Percentiles rank a stretch among this genome's conserved stretches.
Evolutionary conservation across 2,888 invertebrate genomes (phyloP).

Genomic region (Megaustenia siamemsis): DNA sequence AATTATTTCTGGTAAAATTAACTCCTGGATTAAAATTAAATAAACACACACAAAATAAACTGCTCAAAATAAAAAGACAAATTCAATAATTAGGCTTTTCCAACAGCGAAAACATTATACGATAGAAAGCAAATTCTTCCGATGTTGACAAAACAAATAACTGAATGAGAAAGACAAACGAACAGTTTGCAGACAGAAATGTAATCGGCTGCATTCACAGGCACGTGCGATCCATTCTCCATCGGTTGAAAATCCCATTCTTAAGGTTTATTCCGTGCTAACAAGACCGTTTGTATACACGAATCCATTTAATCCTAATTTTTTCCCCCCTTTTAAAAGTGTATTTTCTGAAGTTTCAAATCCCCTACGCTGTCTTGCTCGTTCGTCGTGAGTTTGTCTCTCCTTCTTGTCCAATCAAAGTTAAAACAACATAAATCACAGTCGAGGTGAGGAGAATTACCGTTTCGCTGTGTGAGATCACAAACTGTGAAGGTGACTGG

Average conservation of each 20-base stretch:
- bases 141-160: neutral
- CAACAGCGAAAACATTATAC: neutral
- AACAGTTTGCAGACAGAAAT: neutral
- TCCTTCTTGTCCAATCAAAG: too few relatives aligned
- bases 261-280: neutral
- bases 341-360: neutral
- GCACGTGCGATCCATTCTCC: conserved; percentile 32
- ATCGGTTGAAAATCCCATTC: neutral
- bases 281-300: neutral
- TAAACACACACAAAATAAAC: too few relatives aligned
- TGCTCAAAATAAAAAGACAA: neutral
- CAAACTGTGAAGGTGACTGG: too few relatives aligned
- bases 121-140: neutral
- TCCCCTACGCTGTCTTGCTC: neutral
- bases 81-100: neutral
- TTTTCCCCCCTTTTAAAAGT: neutral
- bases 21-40: too few relatives aligned
- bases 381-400: neutral
- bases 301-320: neutral
- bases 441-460: too few relatives aligned
- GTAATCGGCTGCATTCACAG: conserved; percentile 16
- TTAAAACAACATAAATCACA: too few relatives aligned
- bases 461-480: too few relatives aligned
- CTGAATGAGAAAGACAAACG: conserved; percentile 24
- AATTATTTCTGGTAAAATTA: too few relatives aligned